These are phyloP conservation scores for Brevipalpus yothersi DNA, from an alignment of 1,140 invertebrate genomes.

Conservation along the genomic window DNA sequence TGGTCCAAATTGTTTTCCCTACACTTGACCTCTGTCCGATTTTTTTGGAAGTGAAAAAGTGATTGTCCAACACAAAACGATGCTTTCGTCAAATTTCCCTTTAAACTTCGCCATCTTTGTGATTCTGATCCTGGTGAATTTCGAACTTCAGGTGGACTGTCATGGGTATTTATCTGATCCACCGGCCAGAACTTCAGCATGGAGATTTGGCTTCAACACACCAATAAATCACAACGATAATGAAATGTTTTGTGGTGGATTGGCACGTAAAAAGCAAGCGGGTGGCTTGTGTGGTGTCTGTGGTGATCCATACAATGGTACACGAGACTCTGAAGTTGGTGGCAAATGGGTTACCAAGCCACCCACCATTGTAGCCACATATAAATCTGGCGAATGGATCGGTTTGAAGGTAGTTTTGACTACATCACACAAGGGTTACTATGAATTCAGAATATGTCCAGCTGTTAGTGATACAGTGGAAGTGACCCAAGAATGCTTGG, in stretches of 20 bases:
- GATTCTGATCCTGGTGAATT: neutral
- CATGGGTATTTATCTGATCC: constrained; percentile 63
- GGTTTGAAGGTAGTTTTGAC: constrained; percentile 13
- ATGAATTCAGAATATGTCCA: constrained; percentile 51
- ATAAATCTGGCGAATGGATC: constrained; percentile 47
- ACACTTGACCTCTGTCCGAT: too few species aligned
- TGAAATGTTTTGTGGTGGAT: constrained; percentile 66
- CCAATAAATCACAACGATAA: constrained; percentile 64
- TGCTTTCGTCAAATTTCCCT: too few species aligned
- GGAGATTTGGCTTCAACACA: constrained; percentile 46
- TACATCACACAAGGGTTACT: constrained; percentile 28
- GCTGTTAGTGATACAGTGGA: constrained; percentile 5
- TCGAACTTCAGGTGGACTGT: neutral
- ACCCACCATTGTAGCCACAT: constrained; percentile 50
- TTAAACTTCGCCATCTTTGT: neutral
- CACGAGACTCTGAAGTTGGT: constrained; percentile 60
- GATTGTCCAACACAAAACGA: too few species aligned
- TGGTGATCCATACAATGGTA: constrained; percentile 48
- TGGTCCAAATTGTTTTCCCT: too few species aligned
- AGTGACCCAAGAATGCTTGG: constrained; percentile 23
- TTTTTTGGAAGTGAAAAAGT: too few species aligned
- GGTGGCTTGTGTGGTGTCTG: constrained; percentile 60
- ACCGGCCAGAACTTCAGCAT: constrained; percentile 52
- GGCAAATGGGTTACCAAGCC: neutral
- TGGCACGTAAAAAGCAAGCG: constrained; percentile 35